Percentiles rank a stretch among this genome's conserved stretches.
Conservation (phyloP, 2,797 vertebrate genomes). For the Cossypha caffra region DNA sequence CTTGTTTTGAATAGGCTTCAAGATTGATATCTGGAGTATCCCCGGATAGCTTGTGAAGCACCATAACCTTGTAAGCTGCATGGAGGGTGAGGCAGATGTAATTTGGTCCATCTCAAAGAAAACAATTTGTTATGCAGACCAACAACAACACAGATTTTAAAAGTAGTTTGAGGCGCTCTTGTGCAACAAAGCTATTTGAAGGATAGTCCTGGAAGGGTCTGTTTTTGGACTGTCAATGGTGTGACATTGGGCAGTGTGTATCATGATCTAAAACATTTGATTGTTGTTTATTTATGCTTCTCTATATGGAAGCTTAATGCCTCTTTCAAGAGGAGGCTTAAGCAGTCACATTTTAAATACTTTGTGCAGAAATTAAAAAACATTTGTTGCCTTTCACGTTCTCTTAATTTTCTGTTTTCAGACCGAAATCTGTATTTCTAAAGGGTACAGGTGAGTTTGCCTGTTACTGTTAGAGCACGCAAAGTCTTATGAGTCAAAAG, state of each 20-base stretch:
- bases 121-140: conserved; percentile 59
- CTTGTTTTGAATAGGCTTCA: conserved; percentile 64
- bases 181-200: conserved; percentile 1
- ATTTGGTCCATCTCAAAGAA: conserved; percentile 58
- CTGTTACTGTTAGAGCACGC: not conserved
- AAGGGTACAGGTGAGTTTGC: not conserved
- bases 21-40: conserved; percentile 71
- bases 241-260: not conserved
- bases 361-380: not conserved
- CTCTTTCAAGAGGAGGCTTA: not conserved
- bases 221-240: conserved; percentile 2
- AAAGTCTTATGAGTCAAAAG: not conserved
- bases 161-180: not conserved
- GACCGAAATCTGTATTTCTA: not conserved
- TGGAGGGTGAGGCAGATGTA: conserved; percentile 6
- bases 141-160: conserved; percentile 17
- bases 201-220: not conserved
- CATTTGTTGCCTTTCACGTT: not conserved
- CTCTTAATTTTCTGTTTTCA: not conserved
- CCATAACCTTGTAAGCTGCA: not conserved
- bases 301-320: not conserved
- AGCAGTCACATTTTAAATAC: not conserved
- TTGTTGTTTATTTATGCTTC: not conserved
- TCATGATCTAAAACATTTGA: not conserved
- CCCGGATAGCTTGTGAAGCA: conserved; percentile 47